A percentile compares a stretch with the other conserved stretches of the same genome.
These are phyloP conservation scores for Caenorhabditis sinica DNA, from an alignment of 2,888 invertebrate species.

Conservation along the genomic window DNA sequence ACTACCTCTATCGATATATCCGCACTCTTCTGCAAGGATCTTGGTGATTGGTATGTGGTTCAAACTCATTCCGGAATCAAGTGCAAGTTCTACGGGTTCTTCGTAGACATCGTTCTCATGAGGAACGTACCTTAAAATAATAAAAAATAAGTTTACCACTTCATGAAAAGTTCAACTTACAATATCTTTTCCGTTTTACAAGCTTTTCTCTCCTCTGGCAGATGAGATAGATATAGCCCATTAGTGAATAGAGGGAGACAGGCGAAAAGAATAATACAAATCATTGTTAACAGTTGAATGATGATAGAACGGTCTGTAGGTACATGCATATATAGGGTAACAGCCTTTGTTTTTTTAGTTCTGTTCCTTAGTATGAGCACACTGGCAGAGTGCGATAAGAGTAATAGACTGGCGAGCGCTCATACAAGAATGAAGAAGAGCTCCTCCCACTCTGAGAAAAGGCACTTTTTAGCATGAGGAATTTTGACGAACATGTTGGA, in stretches of 20 bases:
- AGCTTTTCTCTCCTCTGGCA: slow-evolving; percentile 5
- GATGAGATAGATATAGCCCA: neutral
- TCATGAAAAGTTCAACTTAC: neutral
- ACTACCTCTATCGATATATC: slow-evolving; percentile 9
- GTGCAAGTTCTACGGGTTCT: slow-evolving; percentile 18
- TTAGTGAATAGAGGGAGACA: neutral
- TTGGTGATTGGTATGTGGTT: slow-evolving; percentile 24
- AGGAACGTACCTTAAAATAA: slow-evolving; percentile 27
- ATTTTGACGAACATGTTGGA: neutral
- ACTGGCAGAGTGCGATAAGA: slow-evolving; percentile 9
- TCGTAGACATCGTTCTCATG: slow-evolving; percentile 6
- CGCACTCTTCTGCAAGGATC: slow-evolving; percentile 49
- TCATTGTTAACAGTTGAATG: neutral
- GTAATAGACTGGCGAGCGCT: neutral
- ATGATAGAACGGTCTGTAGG: neutral
- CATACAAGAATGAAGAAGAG: slow-evolving; percentile 14
- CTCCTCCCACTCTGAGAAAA: slow-evolving; percentile 11
- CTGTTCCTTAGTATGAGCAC: slow-evolving; percentile 15
- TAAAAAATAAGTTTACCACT: neutral
- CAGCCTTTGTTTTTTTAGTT: neutral
- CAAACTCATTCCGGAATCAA: slow-evolving; percentile 25
- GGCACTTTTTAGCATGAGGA: slow-evolving; percentile 22
- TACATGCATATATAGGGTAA: neutral
- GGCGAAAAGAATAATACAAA: neutral
- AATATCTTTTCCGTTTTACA: slow-evolving; percentile 4